These are phyloP conservation scores for Gobiocypris rarus DNA, from an alignment of 2,113 vertebrate species.

Conservation along the genomic window DNA sequence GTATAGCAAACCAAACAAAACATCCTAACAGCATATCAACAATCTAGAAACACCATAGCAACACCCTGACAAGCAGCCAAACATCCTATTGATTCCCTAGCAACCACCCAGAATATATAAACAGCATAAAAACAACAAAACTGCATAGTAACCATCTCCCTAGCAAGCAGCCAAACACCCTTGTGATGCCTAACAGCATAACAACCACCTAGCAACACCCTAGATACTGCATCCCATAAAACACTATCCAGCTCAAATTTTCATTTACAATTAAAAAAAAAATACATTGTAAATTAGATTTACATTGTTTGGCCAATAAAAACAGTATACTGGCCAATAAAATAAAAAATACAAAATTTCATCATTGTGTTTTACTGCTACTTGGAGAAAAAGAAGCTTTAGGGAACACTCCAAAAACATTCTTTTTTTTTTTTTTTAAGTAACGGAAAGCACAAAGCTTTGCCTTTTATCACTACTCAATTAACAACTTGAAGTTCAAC, in stretches of 20 bases:
- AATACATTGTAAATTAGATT: no score
- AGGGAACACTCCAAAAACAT: neutral
- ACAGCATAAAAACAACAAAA: no score
- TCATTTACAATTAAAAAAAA: no score
- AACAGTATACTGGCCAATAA: no score
- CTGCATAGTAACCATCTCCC: no score
- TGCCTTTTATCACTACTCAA: conserved; percentile 22
- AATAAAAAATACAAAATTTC: no score
- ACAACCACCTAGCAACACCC: neutral
- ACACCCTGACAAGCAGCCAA: neutral
- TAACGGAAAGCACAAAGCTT: neutral
- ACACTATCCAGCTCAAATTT: no score
- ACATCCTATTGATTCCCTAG: neutral
- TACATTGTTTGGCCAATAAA: no score
- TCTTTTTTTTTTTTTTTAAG: no score
- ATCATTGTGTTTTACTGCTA: neutral
- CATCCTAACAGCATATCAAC: no score
- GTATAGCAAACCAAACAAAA: no score
- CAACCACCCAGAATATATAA: neutral
- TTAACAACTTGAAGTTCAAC: conserved; percentile 14
- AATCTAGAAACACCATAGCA: no score
- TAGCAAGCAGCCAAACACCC: neutral
- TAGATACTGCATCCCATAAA: neutral
- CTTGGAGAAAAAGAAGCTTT: neutral
- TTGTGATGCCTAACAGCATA: neutral